phyloP scores from a whole-genome alignment of 2,113 vertebrate species.

The Coptodon bakossiorum region DNA sequence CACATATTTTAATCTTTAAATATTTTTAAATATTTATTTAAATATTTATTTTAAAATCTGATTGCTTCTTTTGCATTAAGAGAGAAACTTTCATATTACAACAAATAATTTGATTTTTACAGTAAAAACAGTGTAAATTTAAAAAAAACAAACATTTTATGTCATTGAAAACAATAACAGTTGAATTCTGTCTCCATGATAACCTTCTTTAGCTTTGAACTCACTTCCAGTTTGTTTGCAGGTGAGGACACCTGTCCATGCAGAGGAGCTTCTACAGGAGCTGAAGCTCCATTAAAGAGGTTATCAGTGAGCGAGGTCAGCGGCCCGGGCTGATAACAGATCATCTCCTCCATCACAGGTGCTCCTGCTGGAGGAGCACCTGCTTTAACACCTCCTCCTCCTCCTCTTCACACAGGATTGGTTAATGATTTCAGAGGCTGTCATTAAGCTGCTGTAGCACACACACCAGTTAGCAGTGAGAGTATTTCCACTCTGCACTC shows the following conservation, averaged over 20 bases:
- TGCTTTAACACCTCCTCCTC: not conserved
- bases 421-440: not conserved
- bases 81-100: not conserved
- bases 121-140: not conserved
- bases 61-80: not conserved
- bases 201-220: not conserved
- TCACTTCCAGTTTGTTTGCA: not conserved
- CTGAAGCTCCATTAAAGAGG: slow-evolving; percentile 60
- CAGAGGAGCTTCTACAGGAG: not conserved
- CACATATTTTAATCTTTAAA: not conserved
- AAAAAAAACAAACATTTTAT: not conserved
- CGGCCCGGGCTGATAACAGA: not conserved
- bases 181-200: not conserved
- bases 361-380: not conserved
- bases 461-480: not conserved
- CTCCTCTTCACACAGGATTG: not conserved
- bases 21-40: not conserved
- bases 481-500: not conserved
- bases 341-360: not conserved
- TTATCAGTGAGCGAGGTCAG: slow-evolving; percentile 40
- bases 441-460: not conserved
- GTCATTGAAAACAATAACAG: not conserved
- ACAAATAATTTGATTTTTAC: not conserved
- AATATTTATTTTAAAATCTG: not conserved
- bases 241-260: slow-evolving; percentile 25